phyloP scores from a whole-genome alignment of 2,888 invertebrate genomes.

The Nudaria mundana region DNA sequence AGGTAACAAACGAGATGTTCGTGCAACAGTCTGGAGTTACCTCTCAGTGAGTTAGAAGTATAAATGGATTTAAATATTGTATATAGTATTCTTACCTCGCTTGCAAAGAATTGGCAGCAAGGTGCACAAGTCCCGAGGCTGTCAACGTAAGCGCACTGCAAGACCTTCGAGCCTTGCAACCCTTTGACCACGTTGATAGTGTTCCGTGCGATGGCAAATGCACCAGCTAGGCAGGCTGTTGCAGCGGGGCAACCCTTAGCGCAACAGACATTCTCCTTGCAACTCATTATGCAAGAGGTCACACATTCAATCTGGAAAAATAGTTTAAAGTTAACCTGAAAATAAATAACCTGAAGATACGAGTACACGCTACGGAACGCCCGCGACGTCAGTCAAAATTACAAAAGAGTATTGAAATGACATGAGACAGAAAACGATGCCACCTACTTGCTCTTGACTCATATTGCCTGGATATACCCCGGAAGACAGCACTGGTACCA shows the following conservation, averaged over 20 bases:
- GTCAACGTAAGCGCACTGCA: constrained; percentile 67
- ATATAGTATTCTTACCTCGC: constrained; percentile 47
- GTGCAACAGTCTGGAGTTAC: no score
- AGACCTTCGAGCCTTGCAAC: constrained; percentile 52
- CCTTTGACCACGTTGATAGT: constrained; percentile 66
- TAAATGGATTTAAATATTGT: neutral
- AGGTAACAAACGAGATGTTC: no score
- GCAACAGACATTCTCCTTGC: constrained; percentile 55
- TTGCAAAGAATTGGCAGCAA: constrained; percentile 66
- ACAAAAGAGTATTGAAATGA: no score
- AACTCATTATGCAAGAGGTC: constrained; percentile 68
- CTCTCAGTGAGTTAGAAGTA: no score
- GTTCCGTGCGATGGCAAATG: constrained; percentile 64
- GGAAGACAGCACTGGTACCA: constrained; percentile 86
- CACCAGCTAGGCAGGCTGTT: constrained; percentile 63
- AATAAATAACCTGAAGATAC: no score
- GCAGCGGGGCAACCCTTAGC: constrained; percentile 52
- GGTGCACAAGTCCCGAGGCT: constrained; percentile 62
- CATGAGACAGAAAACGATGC: neutral
- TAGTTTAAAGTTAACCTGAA: no score
- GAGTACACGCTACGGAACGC: no score
- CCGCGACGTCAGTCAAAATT: no score
- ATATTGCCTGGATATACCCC: constrained; percentile 79
- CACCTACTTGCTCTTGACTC: constrained; percentile 61
- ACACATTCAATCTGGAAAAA: constrained; percentile 65